A percentile compares a stretch with the other conserved stretches of the same genome.
These are phyloP conservation scores for Chlorops oryzae DNA, from an alignment of 1,140 invertebrate genomes.

Conservation along the genomic window DNA sequence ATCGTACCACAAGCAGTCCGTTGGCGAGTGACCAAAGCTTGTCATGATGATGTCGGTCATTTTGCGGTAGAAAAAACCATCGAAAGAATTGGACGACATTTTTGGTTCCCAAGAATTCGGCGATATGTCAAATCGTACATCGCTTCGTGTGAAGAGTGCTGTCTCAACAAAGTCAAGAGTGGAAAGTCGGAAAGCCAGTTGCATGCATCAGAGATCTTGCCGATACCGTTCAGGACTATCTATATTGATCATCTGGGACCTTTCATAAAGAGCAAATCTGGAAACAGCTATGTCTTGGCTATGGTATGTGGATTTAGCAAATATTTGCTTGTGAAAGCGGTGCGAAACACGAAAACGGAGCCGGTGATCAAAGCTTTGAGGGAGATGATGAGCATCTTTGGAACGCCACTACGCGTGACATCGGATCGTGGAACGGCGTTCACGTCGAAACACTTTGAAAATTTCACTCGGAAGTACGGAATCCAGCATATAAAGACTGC, in stretches of 20 bases:
- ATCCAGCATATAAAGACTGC: conserved; percentile 37
- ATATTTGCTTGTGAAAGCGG: conserved; percentile 5
- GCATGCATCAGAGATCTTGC: conserved; percentile 26
- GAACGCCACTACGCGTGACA: neutral
- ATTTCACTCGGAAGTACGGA: conserved; percentile 16
- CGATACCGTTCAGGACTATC: conserved; percentile 24
- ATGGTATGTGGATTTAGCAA: conserved; percentile 38
- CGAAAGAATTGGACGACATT: conserved; percentile 16
- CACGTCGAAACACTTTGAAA: conserved; percentile 27
- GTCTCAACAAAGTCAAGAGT: neutral
- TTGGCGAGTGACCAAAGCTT: too few relatives aligned
- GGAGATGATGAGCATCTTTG: conserved; percentile 3
- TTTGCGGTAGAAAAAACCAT: conserved; percentile 2
- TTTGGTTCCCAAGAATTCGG: conserved; percentile 27
- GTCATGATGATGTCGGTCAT: conserved; percentile 1
- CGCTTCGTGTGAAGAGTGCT: conserved; percentile 24
- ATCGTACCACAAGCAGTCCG: too few relatives aligned
- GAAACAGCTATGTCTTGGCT: conserved; percentile 48
- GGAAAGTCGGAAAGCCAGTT: conserved; percentile 22
- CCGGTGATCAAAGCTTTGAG: conserved; percentile 11
- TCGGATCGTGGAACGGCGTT: neutral
- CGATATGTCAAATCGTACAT: conserved; percentile 17
- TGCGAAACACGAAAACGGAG: conserved; percentile 16
- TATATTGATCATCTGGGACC: conserved; percentile 37
- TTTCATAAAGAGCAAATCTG: conserved; percentile 25